Base-by-base conservation (phyloP, 2,113 vertebrate genomes). In the Cavia porcellus region DNA sequence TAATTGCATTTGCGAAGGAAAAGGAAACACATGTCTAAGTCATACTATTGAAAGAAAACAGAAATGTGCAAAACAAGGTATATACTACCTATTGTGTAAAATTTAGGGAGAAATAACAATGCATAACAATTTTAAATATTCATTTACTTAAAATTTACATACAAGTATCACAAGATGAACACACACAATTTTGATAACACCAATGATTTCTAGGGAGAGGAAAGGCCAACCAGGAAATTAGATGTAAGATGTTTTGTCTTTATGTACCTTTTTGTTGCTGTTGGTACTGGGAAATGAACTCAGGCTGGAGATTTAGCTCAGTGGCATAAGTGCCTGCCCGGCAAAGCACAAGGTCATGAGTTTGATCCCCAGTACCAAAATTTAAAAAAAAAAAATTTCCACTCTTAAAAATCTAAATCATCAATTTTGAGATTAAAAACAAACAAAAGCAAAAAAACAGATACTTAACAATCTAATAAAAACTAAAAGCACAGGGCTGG, bases 81-180 rank as follows among this genome's bases (percentile, higher is more conserved):
- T 79, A 50, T 50, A 82, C n/a, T 32, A 75, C 20, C 10, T 90
- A 70, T 62, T 50, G 35, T 55, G 7, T 68, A 90, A 92, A 72
- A 92, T 38, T 28, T 77, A 50, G 55, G 25, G 35, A 11, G 9
- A 20, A 87, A 87, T 52, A 89, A 38, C 24, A 38, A 72, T 38
- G 17, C 38, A 38, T 38, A 38, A 38, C 38, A 38, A 38, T 38
- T 38, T 38, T 2, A 38, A 38, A 38, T 70, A 45, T 7, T 5
- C 47, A 87, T 89, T 75, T 62, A 42, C 61, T 75, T 92, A 45
- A 30, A 70, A 86, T 95, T 77, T 95, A n/a, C 4, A 61, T 28
- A 74, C 6, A 94, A 52, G 32, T 30, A 62, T 77, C 42, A 87
- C 25, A 42, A 45, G 22, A 88, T 74, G 14, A 91, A 84, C 52